Conservation (phyloP, 2,797 vertebrate genomes). For the Notolepis coatsorum region DNA sequence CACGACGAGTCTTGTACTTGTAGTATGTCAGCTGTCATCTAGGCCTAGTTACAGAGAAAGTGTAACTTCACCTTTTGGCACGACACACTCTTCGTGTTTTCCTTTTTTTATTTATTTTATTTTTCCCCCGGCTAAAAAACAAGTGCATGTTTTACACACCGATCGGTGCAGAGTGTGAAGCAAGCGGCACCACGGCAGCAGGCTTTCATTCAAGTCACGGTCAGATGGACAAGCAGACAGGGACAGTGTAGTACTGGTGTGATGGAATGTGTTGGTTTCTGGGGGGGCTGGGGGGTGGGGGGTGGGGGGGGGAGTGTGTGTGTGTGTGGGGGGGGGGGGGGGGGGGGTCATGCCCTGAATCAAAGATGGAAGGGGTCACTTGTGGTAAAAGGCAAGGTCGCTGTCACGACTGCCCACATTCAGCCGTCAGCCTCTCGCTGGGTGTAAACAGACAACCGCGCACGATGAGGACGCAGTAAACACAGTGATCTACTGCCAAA, state of each 20-base stretch:
- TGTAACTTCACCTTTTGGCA: too few relatives aligned
- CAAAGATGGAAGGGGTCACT: constrained; percentile 68
- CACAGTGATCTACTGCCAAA: neutral
- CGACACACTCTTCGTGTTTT: too few relatives aligned
- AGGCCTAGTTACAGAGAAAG: too few relatives aligned
- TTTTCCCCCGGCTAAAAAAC: constrained; percentile 35
- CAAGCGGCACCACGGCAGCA: too few relatives aligned
- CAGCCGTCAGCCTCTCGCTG: constrained; percentile 60
- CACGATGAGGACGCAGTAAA: neutral
- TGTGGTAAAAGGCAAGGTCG: constrained; percentile 81
- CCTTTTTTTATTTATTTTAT: constrained; percentile 1
- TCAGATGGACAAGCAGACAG: constrained; percentile 36
- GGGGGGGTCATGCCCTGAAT: constrained; percentile 59
- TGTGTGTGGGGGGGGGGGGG: constrained; percentile 53
- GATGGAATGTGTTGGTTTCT: constrained; percentile 58
- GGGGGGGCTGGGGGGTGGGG: too few relatives aligned
- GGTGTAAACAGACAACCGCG: constrained; percentile 61
- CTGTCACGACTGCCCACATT: constrained; percentile 28
- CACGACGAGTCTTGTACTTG: too few relatives aligned
- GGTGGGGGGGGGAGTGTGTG: constrained; percentile 57
- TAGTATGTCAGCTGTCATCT: too few relatives aligned
- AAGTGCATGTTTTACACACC: constrained; percentile 53
- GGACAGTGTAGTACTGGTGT: constrained; percentile 48
- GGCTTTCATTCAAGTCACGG: constrained; percentile 58
- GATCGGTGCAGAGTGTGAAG: constrained; percentile 48